A percentile compares a stretch with the other conserved stretches of the same genome.
These are phyloP conservation scores for Drosophila peninsularis DNA, from an alignment of 2,888 invertebrate genomes.

Conservation along the genomic window DNA sequence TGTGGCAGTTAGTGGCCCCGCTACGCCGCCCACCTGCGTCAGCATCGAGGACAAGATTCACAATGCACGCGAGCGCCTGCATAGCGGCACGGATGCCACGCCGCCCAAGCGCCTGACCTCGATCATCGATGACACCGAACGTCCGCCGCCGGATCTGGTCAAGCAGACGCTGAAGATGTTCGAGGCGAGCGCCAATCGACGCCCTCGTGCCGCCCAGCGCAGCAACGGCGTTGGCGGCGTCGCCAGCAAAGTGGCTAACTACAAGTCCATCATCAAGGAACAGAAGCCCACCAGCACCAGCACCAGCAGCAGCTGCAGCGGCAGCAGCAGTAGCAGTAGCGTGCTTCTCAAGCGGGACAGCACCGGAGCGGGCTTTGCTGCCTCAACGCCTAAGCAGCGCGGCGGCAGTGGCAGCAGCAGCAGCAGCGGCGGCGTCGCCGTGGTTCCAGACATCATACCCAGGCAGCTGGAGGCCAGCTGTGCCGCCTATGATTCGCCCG, in stretches of 20 bases:
- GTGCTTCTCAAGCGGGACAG: neutral
- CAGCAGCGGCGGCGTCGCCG: neutral
- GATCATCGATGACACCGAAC: constrained; percentile 89
- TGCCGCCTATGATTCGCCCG: constrained; percentile 76
- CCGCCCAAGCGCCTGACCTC: constrained; percentile 87
- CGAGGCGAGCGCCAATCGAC: constrained; percentile 88
- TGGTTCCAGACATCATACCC: constrained; percentile 85
- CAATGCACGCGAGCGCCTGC: constrained; percentile 84
- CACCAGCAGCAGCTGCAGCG: neutral
- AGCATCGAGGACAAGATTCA: constrained; percentile 84
- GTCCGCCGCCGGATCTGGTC: constrained; percentile 95
- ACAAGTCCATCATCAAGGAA: constrained; percentile 87
- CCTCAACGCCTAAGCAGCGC: constrained; percentile 60
- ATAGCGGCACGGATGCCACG: constrained; percentile 83
- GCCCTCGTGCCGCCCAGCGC: constrained; percentile 84
- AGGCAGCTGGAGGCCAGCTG: constrained; percentile 54
- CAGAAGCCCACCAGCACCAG: constrained; percentile 80
- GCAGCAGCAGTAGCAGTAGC: neutral
- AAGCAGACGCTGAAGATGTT: constrained; percentile 94
- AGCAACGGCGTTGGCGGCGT: constrained; percentile 86
- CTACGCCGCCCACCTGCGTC: constrained; percentile 50
- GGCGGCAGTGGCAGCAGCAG: neutral
- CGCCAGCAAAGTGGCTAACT: constrained; percentile 88
- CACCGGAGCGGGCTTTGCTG: constrained; percentile 34
- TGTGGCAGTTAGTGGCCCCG: neutral